Evolutionary conservation across 2,888 invertebrate species (phyloP).

Genomic region (Dryocosmus kuriphilus): DNA sequence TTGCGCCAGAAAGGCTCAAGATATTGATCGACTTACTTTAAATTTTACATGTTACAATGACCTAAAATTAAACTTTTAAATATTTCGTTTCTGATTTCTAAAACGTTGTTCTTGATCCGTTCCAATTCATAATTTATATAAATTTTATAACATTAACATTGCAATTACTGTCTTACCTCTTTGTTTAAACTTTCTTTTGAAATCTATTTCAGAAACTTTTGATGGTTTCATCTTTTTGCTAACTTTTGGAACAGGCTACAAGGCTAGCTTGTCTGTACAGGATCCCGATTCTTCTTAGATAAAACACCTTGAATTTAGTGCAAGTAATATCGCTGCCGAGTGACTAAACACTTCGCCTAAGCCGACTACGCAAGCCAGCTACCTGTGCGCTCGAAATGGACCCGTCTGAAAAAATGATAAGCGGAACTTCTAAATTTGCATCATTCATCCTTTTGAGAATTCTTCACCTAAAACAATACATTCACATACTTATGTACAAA

Average conservation of each 20-base stretch:
- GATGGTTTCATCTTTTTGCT: background rate
- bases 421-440: background rate
- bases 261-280: constrained; percentile 9
- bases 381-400: too few relatives aligned
- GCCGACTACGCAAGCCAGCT: too few relatives aligned
- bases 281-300: background rate
- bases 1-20: too few relatives aligned
- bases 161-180: background rate
- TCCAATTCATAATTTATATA: too few relatives aligned
- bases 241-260: constrained; percentile 19
- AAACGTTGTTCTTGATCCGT: too few relatives aligned
- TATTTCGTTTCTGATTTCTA: too few relatives aligned
- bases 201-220: constrained; percentile 14
- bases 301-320: background rate
- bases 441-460: constrained; percentile 7
- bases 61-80: too few relatives aligned
- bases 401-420: background rate
- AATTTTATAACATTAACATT: background rate
- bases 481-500: too few relatives aligned
- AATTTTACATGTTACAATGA: too few relatives aligned
- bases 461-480: background rate
- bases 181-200: background rate
- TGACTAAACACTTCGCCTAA: constrained; percentile 21
- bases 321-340: constrained; percentile 14
- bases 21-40: too few relatives aligned